phyloP scores from a whole-genome alignment of 2,797 vertebrate genomes.

The Dendrocincla tyrannina region DNA sequence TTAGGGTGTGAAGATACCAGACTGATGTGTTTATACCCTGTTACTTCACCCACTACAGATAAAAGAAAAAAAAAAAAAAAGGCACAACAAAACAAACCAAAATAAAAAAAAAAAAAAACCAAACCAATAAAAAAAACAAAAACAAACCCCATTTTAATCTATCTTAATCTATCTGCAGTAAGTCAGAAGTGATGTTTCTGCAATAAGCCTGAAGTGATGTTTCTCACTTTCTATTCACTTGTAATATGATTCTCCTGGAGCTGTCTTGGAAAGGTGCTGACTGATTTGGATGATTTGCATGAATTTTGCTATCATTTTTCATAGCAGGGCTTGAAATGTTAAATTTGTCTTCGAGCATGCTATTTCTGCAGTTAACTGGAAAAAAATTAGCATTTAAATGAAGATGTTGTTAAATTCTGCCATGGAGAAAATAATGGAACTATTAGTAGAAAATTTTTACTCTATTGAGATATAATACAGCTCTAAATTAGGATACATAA shows the following conservation, averaged over 20 bases:
- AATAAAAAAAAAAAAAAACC: neutral
- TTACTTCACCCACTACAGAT: neutral
- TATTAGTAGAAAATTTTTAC: conserved; percentile 37
- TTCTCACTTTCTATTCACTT: neutral
- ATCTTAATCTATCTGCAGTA: neutral
- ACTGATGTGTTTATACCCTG: neutral
- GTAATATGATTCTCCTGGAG: neutral
- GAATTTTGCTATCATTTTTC: neutral
- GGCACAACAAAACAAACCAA: fast-evolving
- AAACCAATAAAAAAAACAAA: neutral
- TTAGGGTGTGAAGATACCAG: neutral
- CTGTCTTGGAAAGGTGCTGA: neutral
- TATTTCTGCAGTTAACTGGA: conserved; percentile 22
- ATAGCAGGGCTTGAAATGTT: conserved; percentile 16
- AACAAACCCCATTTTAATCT: neutral
- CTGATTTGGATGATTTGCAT: neutral
- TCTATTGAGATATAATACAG: neutral
- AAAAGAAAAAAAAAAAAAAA: neutral
- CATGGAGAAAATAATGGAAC: conserved; percentile 22
- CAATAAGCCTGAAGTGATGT: neutral
- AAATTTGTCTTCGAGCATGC: conserved; percentile 28
- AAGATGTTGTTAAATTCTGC: conserved; percentile 47
- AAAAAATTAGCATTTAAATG: conserved; percentile 57
- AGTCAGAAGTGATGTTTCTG: neutral
- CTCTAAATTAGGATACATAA: neutral